A percentile compares a stretch with the other conserved stretches of the same genome.
phyloP scores from a whole-genome alignment of 2,797 vertebrate species.

The Onychomys leucogaster region DNA sequence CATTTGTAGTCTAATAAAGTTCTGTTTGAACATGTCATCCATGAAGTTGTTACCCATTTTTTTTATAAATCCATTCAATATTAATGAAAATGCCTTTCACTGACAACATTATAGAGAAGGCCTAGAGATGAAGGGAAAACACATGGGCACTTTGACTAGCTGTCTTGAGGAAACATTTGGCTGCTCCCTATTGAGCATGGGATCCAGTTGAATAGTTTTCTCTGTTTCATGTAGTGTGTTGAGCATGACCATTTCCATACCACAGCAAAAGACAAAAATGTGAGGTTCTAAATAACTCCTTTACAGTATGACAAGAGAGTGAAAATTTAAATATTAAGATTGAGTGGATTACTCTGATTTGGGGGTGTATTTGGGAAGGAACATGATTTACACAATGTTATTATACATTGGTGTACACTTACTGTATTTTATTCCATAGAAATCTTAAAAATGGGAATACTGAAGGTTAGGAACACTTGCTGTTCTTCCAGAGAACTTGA shows the following conservation, averaged over 20 bases:
- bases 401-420: neutral
- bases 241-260: slow-evolving; percentile 12
- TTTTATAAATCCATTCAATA: slow-evolving; percentile 14
- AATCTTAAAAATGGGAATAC: slow-evolving; percentile 1
- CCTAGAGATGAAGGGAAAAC: neutral
- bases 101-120: slow-evolving; percentile 13
- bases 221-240: slow-evolving; percentile 41
- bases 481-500: neutral
- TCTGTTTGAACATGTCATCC: neutral
- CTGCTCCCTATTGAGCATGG: neutral
- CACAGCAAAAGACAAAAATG: neutral
- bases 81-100: slow-evolving; percentile 12
- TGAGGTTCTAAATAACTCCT: slow-evolving; percentile 21
- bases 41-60: slow-evolving; percentile 43
- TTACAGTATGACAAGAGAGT: neutral
- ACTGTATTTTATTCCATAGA: slow-evolving; percentile 41
- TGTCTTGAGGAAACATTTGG: neutral
- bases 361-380: neutral
- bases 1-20: slow-evolving; percentile 2
- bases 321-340: neutral
- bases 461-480: neutral
- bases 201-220: neutral
- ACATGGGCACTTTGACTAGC: neutral
- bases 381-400: neutral
- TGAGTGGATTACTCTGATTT: neutral